phyloP scores from a whole-genome alignment of 2,113 vertebrate species.

The Nymphicus hollandicus region DNA sequence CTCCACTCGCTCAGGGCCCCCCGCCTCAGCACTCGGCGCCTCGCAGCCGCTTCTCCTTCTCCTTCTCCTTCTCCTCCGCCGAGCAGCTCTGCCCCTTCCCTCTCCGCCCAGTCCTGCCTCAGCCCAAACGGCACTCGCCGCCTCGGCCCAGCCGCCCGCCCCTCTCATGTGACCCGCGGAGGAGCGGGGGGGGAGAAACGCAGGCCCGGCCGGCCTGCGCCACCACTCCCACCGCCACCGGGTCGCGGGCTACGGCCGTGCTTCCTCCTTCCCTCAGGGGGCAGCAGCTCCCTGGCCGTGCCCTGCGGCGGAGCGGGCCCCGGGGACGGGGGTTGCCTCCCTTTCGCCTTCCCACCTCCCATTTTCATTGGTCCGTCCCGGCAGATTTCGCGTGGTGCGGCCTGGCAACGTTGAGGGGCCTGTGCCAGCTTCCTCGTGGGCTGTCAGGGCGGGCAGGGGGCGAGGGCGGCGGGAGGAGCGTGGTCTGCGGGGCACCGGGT shows the following conservation, averaged over 20 bases:
- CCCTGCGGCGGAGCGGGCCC: background rate
- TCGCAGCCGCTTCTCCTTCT: background rate
- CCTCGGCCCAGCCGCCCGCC: constrained; percentile 38
- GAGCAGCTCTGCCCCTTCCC: background rate
- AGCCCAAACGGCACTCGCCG: background rate
- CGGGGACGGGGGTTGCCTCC: rapidly evolving
- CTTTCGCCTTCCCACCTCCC: rapidly evolving
- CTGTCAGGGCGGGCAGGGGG: background rate
- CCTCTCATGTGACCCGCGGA: constrained; percentile 42
- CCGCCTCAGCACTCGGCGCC: background rate
- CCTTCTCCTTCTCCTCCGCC: background rate
- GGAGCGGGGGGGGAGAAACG: background rate
- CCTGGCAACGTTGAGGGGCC: background rate
- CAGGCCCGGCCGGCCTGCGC: background rate
- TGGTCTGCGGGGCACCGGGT: background rate
- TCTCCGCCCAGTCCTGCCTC: background rate
- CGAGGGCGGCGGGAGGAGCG: background rate
- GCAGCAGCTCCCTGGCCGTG: background rate
- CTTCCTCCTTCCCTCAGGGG: background rate
- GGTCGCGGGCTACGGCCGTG: rapidly evolving
- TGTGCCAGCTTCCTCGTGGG: rapidly evolving
- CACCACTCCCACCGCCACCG: background rate
- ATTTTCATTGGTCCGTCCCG: background rate
- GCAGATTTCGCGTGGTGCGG: background rate
- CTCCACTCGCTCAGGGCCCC: background rate